Evolutionary conservation across 1,140 invertebrate genomes (phyloP).

Genomic region (Stegodyphus dumicola): DNA sequence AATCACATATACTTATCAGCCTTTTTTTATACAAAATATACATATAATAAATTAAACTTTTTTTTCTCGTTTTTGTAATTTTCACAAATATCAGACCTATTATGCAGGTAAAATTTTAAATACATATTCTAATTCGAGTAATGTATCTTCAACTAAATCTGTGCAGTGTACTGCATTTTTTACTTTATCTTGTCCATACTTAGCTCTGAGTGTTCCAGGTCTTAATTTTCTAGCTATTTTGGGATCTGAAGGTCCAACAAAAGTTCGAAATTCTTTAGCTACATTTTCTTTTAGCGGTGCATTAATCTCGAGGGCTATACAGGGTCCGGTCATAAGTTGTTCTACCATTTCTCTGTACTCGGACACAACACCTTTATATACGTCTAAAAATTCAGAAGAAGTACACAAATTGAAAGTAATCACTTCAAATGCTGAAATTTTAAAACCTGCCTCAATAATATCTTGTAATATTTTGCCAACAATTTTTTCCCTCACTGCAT

Average conservation of each 20-base stretch:
- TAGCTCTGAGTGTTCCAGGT: conserved; percentile 84
- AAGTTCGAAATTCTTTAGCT: conserved; percentile 79
- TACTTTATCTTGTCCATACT: conserved; percentile 84
- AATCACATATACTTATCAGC: too few relatives aligned
- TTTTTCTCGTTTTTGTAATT: not conserved
- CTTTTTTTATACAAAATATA: not conserved
- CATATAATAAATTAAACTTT: not conserved
- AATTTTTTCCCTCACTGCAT: conserved; percentile 80
- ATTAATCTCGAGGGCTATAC: conserved; percentile 87
- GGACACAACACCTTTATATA: conserved; percentile 89
- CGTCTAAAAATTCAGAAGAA: conserved; percentile 91
- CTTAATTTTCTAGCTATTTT: conserved; percentile 86
- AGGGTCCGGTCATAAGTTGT: conserved; percentile 83
- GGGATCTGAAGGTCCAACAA: conserved; percentile 88
- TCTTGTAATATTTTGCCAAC: conserved; percentile 79
- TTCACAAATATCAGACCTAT: not conserved
- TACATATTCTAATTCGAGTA: conserved; percentile 76
- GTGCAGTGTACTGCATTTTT: conserved; percentile 93
- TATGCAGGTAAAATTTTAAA: conserved; percentile 40
- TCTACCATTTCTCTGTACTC: conserved; percentile 88
- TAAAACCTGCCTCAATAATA: conserved; percentile 80
- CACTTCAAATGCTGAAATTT: conserved; percentile 82
- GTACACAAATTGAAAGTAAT: conserved; percentile 37
- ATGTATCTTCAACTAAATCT: conserved; percentile 87
- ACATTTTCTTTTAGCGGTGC: conserved; percentile 73